phyloP scores from a whole-genome alignment of 2,797 vertebrate species.

The Periparus ater region DNA sequence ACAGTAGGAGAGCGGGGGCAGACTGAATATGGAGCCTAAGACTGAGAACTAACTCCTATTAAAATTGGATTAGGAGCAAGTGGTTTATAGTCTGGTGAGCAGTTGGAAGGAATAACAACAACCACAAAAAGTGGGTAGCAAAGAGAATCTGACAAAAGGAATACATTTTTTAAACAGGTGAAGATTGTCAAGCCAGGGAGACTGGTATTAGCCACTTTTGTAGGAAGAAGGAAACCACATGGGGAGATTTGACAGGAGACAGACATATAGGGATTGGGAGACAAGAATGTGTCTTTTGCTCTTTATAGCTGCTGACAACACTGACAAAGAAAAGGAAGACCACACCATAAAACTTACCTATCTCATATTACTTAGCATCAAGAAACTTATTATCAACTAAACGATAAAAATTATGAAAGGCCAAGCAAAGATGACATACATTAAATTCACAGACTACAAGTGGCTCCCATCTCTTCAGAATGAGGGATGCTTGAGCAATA shows the following conservation, averaged over 20 bases:
- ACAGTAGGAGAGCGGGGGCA: background rate
- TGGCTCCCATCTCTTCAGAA: background rate
- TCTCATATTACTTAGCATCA: background rate
- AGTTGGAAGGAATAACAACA: background rate
- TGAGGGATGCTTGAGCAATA: background rate
- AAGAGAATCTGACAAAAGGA: background rate
- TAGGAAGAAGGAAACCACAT: background rate
- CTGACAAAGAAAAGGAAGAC: background rate
- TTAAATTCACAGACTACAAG: background rate
- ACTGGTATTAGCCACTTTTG: background rate
- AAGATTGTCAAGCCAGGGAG: background rate
- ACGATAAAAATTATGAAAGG: background rate
- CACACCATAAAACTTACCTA: background rate
- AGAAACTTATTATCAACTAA: background rate
- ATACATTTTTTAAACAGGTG: background rate
- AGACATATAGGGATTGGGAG: background rate
- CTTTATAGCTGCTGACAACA: background rate
- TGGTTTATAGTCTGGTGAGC: background rate
- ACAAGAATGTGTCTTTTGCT: background rate
- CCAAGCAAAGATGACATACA: background rate
- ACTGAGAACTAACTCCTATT: background rate
- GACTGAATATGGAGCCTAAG: background rate
- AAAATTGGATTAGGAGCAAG: background rate
- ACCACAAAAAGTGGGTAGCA: background rate
- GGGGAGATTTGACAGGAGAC: background rate